Conservation (phyloP, 1,140 invertebrate species). For the Drosophila teissieri region DNA sequence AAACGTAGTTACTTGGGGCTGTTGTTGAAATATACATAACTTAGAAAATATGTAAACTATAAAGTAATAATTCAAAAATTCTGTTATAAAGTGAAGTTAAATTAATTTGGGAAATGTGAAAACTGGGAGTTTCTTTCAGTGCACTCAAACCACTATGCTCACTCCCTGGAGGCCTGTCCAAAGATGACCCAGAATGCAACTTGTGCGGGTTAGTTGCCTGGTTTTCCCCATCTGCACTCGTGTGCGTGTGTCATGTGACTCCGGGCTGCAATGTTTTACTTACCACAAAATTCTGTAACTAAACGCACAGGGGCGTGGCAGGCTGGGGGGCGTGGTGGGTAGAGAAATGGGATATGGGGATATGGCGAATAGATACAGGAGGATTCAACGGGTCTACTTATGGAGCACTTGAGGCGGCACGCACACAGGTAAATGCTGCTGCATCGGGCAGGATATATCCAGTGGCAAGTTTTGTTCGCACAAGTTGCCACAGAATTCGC, state of each 20-base stretch:
- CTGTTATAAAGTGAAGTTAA: background rate
- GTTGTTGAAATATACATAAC: too few species aligned
- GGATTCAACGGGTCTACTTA: conserved; percentile 68
- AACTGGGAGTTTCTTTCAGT: background rate
- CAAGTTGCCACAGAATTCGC: conserved; percentile 36
- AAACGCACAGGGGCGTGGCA: conserved; percentile 44
- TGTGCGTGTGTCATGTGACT: conserved; percentile 47
- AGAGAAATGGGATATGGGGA: background rate
- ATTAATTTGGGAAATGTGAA: too few species aligned
- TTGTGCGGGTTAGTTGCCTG: conserved; percentile 69
- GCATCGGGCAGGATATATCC: conserved; percentile 17
- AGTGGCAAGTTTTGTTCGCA: conserved; percentile 52
- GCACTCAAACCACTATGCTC: background rate
- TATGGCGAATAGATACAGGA: conserved; percentile 46
- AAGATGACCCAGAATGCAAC: conserved; percentile 78
- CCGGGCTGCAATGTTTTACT: conserved; percentile 73
- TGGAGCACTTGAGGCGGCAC: conserved; percentile 61
- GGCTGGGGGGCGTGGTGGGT: background rate
- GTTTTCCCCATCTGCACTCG: conserved; percentile 22
- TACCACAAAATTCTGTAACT: conserved; percentile 80
- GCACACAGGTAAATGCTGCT: conserved; percentile 41
- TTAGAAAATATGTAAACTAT: too few species aligned
- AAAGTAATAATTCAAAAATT: too few species aligned
- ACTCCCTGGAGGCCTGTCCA: conserved; percentile 44
- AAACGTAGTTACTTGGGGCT: too few species aligned